Evolutionary conservation across 2,888 invertebrate genomes (phyloP).

Genomic region (Drosophila prolongata): DNA sequence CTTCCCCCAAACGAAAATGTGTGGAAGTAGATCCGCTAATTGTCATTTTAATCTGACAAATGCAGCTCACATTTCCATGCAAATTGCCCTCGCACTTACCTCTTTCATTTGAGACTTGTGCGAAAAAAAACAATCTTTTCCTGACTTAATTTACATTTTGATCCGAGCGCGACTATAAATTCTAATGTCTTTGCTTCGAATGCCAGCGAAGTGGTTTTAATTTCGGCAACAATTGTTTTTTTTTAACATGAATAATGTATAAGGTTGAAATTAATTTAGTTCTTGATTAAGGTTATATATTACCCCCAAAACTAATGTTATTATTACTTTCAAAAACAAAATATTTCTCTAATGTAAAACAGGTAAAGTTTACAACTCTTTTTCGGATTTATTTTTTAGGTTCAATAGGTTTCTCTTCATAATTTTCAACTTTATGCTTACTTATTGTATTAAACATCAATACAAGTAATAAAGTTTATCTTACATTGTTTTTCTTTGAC

Average conservation of each 20-base stretch:
- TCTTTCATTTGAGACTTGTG: background rate
- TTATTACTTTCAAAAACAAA: no score
- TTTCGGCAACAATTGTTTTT: conserved; percentile 30
- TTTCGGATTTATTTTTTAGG: no score
- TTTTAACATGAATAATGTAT: conserved; percentile 13
- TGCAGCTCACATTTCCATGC: conserved; percentile 57
- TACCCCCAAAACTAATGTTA: no score
- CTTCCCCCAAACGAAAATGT: conserved; percentile 1
- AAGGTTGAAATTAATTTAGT: background rate
- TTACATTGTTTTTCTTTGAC: background rate
- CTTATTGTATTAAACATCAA: no score
- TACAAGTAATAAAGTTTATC: no score
- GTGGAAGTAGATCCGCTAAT: conserved; percentile 76
- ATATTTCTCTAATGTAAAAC: no score
- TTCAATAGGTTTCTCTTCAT: no score
- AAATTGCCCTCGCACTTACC: conserved; percentile 50
- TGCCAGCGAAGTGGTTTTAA: conserved; percentile 23
- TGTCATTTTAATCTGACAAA: conserved; percentile 67
- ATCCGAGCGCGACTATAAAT: conserved; percentile 6
- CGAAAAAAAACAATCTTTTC: conserved; percentile 12
- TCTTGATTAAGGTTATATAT: no score
- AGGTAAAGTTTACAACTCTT: background rate
- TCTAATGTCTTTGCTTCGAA: background rate
- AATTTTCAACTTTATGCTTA: no score
- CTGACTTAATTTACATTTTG: conserved; percentile 40